Base-by-base conservation (phyloP, 2,113 vertebrate genomes). In the Hassar affinis region DNA sequence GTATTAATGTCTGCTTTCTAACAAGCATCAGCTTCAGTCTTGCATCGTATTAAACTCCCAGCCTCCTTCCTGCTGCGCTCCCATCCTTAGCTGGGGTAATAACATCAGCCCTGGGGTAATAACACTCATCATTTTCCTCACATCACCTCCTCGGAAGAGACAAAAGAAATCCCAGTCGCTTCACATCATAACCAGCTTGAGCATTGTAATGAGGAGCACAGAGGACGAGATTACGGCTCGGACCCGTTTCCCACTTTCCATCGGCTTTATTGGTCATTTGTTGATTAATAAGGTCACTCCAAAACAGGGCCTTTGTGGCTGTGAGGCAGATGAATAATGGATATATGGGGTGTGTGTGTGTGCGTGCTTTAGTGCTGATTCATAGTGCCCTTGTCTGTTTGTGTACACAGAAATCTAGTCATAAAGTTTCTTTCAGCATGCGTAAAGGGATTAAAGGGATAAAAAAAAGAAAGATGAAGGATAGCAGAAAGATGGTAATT, bases 271-370 rank as follows among this genome's bases (percentile, higher is more conserved):
- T 82, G 85, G 84, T 71, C 77, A 68, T 72, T 80, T 80, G 83
- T 80, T 86, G 78, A 85, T 88, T 84, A 86, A 81, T 71, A 79
- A 81, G 42, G 72, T 64, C 85, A 79, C 76, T 80, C 35, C 59
- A 66, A 69, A 84, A 85, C 84, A 82, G 84, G 88, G 81, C 84
- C 81, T 75, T 80, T 82, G 78, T 75, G 72, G 38, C 77, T 79
- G n/a, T 52, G 86, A 85, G 82, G 81, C 42, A 42, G 57, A 80
- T 88, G 69, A 88, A 82, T 87, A 86, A 88, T 88, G 85, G 27
- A 88, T 88, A 77, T 64, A 38, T 74, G 74, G 45, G 56, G 49
- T 69, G 18, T 66, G 59, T 42, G 6, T 71, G 78, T 51, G 71
- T 75, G 72, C 80, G 85, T 84, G 62, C 18, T 82, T 83, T 79